Conservation (phyloP, 1,140 invertebrate species). For the Halyomorpha halys region DNA sequence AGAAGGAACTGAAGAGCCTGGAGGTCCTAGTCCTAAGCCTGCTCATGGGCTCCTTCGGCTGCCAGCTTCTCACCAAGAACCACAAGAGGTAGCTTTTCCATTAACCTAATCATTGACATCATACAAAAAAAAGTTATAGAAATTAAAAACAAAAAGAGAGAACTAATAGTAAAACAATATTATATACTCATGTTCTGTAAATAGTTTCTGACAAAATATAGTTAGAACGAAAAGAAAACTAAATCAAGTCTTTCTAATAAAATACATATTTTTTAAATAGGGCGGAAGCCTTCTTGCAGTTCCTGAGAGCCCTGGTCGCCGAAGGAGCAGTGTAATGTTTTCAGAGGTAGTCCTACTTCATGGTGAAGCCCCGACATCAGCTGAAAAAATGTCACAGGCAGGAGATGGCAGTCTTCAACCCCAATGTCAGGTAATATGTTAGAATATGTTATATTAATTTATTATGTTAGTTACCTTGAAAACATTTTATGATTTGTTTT, state of each 20-base stretch:
- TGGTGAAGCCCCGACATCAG: slow-evolving; percentile 55
- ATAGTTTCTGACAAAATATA: no score
- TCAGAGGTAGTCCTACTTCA: slow-evolving; percentile 71
- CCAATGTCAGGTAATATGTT: slow-evolving; percentile 1
- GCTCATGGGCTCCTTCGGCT: slow-evolving; percentile 2
- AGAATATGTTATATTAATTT: no score
- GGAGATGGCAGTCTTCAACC: slow-evolving; percentile 39
- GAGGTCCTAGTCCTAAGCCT: slow-evolving; percentile 2
- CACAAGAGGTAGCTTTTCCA: background rate
- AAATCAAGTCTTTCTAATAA: no score
- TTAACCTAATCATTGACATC: no score
- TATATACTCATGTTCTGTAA: no score
- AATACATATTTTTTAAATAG: background rate
- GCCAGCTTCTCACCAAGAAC: background rate
- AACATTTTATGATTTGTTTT: no score
- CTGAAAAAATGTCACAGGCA: slow-evolving; percentile 80
- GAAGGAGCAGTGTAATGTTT: slow-evolving; percentile 77
- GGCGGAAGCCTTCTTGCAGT: slow-evolving; percentile 5
- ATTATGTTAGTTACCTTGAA: no score
- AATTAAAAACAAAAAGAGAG: no score
- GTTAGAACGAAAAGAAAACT: no score
- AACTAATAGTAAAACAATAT: no score
- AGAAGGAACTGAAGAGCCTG: slow-evolving; percentile 11
- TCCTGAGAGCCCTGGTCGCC: slow-evolving; percentile 28
- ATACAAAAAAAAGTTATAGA: no score